Conservation (phyloP, 1,140 invertebrate genomes). For the Acromyrmex echinatior region DNA sequence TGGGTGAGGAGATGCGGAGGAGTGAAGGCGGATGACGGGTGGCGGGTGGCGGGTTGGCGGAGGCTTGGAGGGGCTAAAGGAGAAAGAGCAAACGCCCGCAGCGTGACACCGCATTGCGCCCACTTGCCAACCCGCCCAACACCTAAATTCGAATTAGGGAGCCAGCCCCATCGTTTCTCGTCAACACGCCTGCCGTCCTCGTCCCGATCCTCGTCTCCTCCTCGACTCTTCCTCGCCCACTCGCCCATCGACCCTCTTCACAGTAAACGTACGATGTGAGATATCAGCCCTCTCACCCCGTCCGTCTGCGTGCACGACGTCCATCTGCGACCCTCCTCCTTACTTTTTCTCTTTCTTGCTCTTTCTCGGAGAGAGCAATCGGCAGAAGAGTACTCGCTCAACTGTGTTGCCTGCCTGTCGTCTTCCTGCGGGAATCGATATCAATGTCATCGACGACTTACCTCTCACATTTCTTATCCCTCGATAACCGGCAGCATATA, state of each 20-base stretch:
- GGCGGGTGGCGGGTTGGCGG: constrained; percentile 54
- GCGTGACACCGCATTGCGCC: constrained; percentile 85
- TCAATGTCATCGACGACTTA: constrained; percentile 79
- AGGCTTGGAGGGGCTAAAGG: constrained; percentile 51
- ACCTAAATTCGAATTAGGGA: constrained; percentile 85
- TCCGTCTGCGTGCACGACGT: constrained; percentile 21
- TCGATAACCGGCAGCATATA: constrained; percentile 64
- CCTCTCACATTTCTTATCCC: constrained; percentile 69
- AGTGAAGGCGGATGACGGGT: constrained; percentile 24
- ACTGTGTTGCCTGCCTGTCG: constrained; percentile 63
- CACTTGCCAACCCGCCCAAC: constrained; percentile 84
- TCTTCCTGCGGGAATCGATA: constrained; percentile 82
- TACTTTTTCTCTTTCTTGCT: constrained; percentile 35
- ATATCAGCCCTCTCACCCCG: constrained; percentile 56
- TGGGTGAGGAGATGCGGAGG: constrained; percentile 35
- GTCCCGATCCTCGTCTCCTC: constrained; percentile 24
- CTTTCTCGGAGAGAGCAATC: constrained; percentile 42
- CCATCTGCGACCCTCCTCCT: constrained; percentile 59
- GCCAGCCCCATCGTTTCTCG: constrained; percentile 77
- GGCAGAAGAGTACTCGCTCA: constrained; percentile 29
- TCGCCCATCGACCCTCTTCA: constrained; percentile 47
- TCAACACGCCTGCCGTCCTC: constrained; percentile 74
- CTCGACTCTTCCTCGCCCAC: constrained; percentile 32
- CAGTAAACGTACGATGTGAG: constrained; percentile 66
- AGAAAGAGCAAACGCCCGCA: constrained; percentile 81